phyloP scores from a whole-genome alignment of 2,888 invertebrate genomes.

The Xylota segnis region DNA sequence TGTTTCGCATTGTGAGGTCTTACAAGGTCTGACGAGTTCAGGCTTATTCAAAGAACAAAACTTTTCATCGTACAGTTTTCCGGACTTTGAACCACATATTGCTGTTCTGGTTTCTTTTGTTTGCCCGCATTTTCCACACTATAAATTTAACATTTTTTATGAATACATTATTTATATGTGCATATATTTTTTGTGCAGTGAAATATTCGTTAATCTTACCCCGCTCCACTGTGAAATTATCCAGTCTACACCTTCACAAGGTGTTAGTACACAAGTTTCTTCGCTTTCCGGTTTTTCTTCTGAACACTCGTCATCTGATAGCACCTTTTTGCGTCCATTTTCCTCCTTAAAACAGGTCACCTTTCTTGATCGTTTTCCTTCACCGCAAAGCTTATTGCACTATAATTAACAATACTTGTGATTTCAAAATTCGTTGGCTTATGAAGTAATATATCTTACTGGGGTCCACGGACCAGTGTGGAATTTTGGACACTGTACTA shows the following conservation, averaged over 20 bases:
- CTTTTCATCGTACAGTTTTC: conserved; percentile 88
- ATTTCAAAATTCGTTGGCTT: neutral
- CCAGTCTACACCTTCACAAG: conserved; percentile 97
- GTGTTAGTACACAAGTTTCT: conserved; percentile 90
- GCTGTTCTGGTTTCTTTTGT: conserved; percentile 90
- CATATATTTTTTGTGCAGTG: neutral
- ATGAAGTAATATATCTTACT: conserved; percentile 85
- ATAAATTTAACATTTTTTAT: conserved; percentile 69
- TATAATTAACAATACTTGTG: conserved; percentile 80
- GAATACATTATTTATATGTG: neutral
- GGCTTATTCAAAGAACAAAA: conserved; percentile 90
- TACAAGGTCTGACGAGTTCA: conserved; percentile 88
- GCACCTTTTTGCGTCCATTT: conserved; percentile 87
- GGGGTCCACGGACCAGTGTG: conserved; percentile 95
- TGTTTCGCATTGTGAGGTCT: conserved; percentile 88
- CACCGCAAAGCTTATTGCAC: conserved; percentile 96
- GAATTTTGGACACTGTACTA: conserved; percentile 92
- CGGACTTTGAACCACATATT: conserved; percentile 90
- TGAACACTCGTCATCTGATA: conserved; percentile 88
- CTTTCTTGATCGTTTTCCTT: conserved; percentile 92
- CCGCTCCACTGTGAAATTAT: conserved; percentile 94
- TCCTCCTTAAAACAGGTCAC: conserved; percentile 91
- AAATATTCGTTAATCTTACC: conserved; percentile 85
- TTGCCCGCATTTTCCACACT: conserved; percentile 93
- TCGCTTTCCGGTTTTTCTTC: conserved; percentile 90